Evolutionary conservation across 2,797 vertebrate genomes (phyloP).

Genomic region (Neomorphus geoffroyi): DNA sequence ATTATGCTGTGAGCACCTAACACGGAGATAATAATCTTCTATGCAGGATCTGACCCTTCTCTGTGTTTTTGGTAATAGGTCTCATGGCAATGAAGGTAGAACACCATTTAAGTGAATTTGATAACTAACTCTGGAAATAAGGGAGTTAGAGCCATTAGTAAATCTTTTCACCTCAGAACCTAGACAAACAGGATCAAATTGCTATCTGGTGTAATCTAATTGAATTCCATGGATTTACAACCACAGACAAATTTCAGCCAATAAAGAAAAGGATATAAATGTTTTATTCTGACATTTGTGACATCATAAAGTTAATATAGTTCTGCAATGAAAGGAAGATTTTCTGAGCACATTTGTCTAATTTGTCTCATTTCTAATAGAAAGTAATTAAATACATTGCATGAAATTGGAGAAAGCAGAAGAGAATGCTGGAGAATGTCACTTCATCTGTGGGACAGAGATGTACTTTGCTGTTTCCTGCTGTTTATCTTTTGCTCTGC

Average conservation of each 20-base stretch:
- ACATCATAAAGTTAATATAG: conserved; percentile 54
- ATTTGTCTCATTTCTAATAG: conserved; percentile 50
- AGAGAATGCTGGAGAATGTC: conserved; percentile 23
- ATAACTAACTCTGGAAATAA: conserved; percentile 22
- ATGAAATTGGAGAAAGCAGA: conserved; percentile 37
- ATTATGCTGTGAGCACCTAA: neutral
- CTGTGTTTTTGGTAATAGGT: neutral
- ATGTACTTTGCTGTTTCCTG: conserved; percentile 47
- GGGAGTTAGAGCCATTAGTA: conserved; percentile 22
- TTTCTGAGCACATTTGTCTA: conserved; percentile 43
- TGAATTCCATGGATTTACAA: conserved; percentile 44
- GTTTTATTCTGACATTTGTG: conserved; percentile 48
- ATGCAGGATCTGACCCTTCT: neutral
- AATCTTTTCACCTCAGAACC: conserved; percentile 35
- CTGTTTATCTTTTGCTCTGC: conserved; percentile 57
- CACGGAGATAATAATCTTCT: neutral
- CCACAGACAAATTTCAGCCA: conserved; percentile 16
- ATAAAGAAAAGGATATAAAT: conserved; percentile 42
- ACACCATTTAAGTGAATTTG: neutral
- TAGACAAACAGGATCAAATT: conserved; percentile 47
- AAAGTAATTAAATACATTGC: conserved; percentile 52
- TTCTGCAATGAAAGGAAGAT: conserved; percentile 25
- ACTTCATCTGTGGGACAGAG: conserved; percentile 6
- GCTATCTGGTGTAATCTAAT: conserved; percentile 41
- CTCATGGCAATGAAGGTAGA: neutral